A percentile compares a stretch with the other conserved stretches of the same genome.
Conservation (phyloP, 2,888 invertebrate genomes). For the Drosophila ezoana region DNA sequence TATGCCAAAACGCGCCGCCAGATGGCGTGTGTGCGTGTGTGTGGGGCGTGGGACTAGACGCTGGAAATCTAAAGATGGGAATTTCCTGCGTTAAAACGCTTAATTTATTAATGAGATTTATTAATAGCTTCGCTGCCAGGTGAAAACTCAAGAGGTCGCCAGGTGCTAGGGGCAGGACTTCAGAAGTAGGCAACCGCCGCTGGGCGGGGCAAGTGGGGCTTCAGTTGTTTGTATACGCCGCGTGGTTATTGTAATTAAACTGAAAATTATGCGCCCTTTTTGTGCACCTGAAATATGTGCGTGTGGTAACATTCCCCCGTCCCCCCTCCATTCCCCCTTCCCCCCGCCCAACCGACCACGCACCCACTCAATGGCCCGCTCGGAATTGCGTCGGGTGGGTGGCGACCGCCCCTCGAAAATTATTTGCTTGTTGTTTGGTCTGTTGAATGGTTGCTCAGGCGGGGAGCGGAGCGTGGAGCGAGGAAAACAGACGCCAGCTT, state of each 20-base stretch:
- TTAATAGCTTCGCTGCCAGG: constrained; percentile 63
- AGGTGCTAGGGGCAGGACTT: not conserved
- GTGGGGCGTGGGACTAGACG: not conserved
- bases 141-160: constrained; percentile 39
- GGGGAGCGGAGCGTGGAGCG: not conserved
- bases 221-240: constrained; percentile 12
- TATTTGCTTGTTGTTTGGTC: constrained; percentile 44
- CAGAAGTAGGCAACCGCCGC: constrained; percentile 3
- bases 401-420: constrained; percentile 25
- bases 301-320: constrained; percentile 2
- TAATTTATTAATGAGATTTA: constrained; percentile 81
- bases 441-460: constrained; percentile 19
- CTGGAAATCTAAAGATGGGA: constrained; percentile 12
- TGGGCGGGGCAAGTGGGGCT: constrained; percentile 6
- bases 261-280: constrained; percentile 65
- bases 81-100: constrained; percentile 67
- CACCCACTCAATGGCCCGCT: constrained; percentile 15
- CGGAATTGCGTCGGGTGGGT: constrained; percentile 6
- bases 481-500: constrained; percentile 41
- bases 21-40: constrained; percentile 8
- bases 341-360: not conserved
- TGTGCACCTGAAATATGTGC: constrained; percentile 50
- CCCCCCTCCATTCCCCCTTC: not conserved
- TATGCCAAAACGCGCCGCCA: constrained; percentile 23
- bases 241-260: constrained; percentile 70